These are phyloP conservation scores for Palythoa grandiflora DNA, from an alignment of 92 coral and sea anemone genomes.

Conservation along the genomic window DNA sequence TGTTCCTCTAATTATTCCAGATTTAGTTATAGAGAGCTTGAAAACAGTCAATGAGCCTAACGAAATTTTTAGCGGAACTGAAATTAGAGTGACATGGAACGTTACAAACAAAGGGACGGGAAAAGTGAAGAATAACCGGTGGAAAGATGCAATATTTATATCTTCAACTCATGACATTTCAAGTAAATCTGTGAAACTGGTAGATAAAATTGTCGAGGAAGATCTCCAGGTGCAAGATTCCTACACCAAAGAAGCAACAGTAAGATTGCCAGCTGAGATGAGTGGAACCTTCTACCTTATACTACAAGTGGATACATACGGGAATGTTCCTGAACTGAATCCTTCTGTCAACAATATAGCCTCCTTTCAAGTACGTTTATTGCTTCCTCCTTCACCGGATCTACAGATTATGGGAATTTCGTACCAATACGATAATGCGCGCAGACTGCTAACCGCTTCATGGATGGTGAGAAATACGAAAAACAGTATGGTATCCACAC, in stretches of 20 bases:
- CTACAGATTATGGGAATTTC: conserved; percentile 50
- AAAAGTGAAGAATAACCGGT: conserved; percentile 46
- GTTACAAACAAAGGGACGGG: conserved; percentile 73
- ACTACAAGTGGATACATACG: conserved; percentile 59
- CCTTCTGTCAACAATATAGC: conserved; percentile 57
- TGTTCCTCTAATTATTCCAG: conserved; percentile 66
- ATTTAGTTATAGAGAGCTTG: conserved; percentile 56
- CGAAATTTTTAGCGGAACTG: conserved; percentile 49
- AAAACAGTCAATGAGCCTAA: conserved; percentile 16
- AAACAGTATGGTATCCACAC: conserved; percentile 57
- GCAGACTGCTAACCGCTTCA: conserved; percentile 58
- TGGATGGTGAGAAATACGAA: conserved; percentile 71
- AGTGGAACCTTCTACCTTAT: conserved; percentile 60
- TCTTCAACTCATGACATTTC: conserved; percentile 47
- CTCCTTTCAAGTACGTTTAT: conserved; percentile 21
- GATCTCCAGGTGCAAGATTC: conserved; percentile 46
- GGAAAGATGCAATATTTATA: conserved; percentile 67
- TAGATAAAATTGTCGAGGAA: conserved; percentile 12
- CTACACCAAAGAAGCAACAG: conserved; percentile 57
- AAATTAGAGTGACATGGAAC: conserved; percentile 59
- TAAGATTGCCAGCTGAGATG: conserved; percentile 49
- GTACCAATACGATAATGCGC: conserved; percentile 48
- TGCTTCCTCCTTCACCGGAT: conserved; percentile 65
- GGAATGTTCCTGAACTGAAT: conserved; percentile 48
- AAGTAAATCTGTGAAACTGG: conserved; percentile 47